Evolutionary conservation across 2,888 invertebrate genomes (phyloP).

Genomic region (Oscheius sp.): DNA sequence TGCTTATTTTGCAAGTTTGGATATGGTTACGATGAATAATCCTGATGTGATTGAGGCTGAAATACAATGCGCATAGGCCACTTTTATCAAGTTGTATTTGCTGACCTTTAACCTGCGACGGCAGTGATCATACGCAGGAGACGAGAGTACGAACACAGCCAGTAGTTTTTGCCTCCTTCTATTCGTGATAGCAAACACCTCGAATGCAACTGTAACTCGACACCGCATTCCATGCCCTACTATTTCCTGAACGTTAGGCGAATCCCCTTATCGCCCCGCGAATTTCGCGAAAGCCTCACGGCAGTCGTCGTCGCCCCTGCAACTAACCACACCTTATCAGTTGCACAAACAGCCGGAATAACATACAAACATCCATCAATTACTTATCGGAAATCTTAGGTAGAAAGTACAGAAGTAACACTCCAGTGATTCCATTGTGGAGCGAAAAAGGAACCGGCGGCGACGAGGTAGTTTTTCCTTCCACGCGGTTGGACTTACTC

Average conservation of each 20-base stretch:
- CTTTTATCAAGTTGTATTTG: no score
- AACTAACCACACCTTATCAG: constrained; percentile 25
- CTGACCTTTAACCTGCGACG: no score
- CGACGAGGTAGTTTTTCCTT: constrained; percentile 8
- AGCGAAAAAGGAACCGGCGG: constrained; percentile 6
- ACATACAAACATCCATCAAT: constrained; percentile 3
- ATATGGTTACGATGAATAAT: no score
- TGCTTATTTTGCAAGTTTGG: no score
- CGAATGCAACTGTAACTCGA: constrained; percentile 34
- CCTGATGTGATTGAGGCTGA: no score
- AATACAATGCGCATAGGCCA: no score
- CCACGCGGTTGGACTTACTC: constrained; percentile 31
- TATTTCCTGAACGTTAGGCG: constrained; percentile 30
- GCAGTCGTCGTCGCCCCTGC: not conserved
- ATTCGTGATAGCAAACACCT: constrained; percentile 35
- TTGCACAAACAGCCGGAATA: constrained; percentile 26
- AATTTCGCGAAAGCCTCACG: constrained; percentile 16
- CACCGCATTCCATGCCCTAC: constrained; percentile 29
- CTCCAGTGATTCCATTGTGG: constrained; percentile 21
- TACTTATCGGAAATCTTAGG: not conserved
- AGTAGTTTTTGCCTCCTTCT: not conserved
- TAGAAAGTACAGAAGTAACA: not conserved
- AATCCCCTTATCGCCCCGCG: constrained; percentile 20
- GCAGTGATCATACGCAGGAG: no score
- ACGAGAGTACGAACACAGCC: no score